Conservation (phyloP, 2,888 invertebrate species). For the Strigamia maritima region DNA sequence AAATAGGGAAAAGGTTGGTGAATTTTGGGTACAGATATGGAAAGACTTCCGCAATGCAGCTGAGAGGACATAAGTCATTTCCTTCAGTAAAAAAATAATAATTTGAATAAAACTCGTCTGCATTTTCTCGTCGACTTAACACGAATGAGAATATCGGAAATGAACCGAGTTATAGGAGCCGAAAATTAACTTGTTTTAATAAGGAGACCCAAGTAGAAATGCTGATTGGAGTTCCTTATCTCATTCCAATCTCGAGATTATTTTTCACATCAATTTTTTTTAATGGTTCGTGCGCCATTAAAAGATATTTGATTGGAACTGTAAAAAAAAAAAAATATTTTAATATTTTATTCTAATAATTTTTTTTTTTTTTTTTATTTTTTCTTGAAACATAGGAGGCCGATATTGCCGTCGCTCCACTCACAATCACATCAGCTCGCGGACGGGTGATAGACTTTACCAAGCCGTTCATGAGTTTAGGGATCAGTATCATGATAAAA, state of each 20-base stretch:
- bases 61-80: slow-evolving; percentile 9
- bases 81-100: background rate
- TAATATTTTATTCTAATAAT: too few species aligned
- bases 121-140: slow-evolving; percentile 29
- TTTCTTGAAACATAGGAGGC: slow-evolving; percentile 66
- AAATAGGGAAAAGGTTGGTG: background rate
- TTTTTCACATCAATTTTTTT: background rate
- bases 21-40: background rate
- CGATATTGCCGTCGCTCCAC: slow-evolving; percentile 92
- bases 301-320: background rate
- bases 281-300: background rate
- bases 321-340: background rate
- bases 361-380: background rate
- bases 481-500: slow-evolving; percentile 91
- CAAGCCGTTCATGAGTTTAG: slow-evolving; percentile 98
- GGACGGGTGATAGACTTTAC: slow-evolving; percentile 94
- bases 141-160: background rate
- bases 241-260: background rate
- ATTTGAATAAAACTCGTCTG: background rate
- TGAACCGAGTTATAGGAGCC: slow-evolving; percentile 1
- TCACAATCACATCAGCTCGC: slow-evolving; percentile 95
- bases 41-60: background rate
- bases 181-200: slow-evolving; percentile 27
- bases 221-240: background rate
- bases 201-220: background rate